A percentile compares a stretch with the other conserved stretches of the same genome.
phyloP scores from a whole-genome alignment of 2,113 vertebrate species.

The Poeciliopsis prolifica region DNA sequence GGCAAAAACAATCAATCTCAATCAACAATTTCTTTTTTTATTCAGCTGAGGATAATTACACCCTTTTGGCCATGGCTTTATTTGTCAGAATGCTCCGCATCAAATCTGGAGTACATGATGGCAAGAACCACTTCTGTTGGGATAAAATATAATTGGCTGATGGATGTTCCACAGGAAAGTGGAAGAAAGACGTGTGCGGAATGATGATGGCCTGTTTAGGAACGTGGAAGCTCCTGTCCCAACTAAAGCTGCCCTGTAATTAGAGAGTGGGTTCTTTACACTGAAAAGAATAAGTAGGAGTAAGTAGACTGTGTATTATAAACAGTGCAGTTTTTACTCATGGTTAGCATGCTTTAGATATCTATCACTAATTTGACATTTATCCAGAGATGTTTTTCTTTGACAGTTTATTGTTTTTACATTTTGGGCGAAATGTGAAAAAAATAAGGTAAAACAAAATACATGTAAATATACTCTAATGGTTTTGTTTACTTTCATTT shows the following conservation, averaged over 20 bases:
- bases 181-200: conserved; percentile 48
- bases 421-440: neutral
- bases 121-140: conserved; percentile 37
- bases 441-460: no score
- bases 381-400: neutral
- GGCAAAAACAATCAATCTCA: neutral
- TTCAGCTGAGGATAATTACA: neutral
- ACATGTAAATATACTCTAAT: neutral
- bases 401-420: no score
- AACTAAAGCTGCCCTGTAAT: conserved; percentile 45
- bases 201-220: conserved; percentile 68
- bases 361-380: neutral
- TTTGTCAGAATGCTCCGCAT: conserved; percentile 38
- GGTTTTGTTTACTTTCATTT: neutral
- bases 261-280: conserved; percentile 27
- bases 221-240: conserved; percentile 21
- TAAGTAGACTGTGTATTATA: neutral
- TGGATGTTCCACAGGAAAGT: conserved; percentile 34
- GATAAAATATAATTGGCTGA: conserved; percentile 59
- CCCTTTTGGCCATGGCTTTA: conserved; percentile 20
- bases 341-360: neutral
- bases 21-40: neutral
- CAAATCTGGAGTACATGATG: conserved; percentile 37
- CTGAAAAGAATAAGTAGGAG: conserved; percentile 7
- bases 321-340: neutral